Conservation (phyloP, 2,113 vertebrate genomes). For the Hippopotamus amphibius region DNA sequence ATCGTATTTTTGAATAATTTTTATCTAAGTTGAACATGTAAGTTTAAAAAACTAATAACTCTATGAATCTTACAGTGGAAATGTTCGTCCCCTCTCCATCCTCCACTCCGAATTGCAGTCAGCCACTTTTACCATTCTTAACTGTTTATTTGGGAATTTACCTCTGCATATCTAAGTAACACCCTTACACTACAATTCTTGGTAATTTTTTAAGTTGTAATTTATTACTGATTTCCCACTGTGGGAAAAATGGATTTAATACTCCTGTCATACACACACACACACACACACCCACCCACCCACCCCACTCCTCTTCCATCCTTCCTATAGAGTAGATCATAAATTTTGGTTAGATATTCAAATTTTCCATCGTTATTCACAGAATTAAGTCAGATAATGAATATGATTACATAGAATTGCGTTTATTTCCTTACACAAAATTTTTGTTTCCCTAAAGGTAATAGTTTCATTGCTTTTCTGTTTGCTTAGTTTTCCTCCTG, state of each 20-base stretch:
- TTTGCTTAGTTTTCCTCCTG: not conserved
- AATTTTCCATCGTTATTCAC: not conserved
- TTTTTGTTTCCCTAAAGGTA: not conserved
- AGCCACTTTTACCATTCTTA: not conserved
- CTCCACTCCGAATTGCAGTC: not conserved
- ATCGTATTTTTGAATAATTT: not conserved
- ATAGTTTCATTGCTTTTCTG: not conserved
- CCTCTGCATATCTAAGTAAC: not conserved
- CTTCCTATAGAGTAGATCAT: not conserved
- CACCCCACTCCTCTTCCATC: not conserved
- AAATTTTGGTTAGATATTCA: not conserved
- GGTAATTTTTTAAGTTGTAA: not conserved
- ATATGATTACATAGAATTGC: not conserved
- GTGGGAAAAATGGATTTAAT: not conserved
- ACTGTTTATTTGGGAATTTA: not conserved
- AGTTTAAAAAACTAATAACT: slow-evolving; percentile 16
- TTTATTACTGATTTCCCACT: not conserved
- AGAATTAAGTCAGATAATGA: not conserved
- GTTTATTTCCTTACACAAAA: not conserved
- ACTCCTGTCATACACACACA: not conserved
- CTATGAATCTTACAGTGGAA: not conserved
- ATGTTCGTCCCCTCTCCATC: not conserved
- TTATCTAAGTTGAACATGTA: not conserved
- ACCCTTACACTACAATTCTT: not conserved
- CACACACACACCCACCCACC: not conserved